Base-by-base conservation (phyloP, 2,797 vertebrate genomes). In the Setipinna tenuifilis region DNA sequence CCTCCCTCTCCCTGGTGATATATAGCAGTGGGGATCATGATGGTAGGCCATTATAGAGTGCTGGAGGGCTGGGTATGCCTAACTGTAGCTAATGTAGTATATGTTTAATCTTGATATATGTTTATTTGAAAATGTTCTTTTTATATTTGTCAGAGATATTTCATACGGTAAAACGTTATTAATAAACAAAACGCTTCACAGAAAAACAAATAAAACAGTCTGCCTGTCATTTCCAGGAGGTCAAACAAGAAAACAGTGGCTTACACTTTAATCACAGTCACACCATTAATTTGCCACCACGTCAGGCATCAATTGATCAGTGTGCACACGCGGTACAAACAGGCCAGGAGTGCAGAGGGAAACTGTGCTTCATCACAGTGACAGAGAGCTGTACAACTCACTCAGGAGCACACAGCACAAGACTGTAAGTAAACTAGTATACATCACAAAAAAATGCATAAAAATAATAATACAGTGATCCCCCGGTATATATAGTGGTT, bases 101-200 rank as follows among this genome's bases (percentile, higher is more conserved):
- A 21, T 78, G 58, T 44, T 44, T 44, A 10, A 14, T 16, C 17
- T 78, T 78, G 35, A 78, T 78, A n/a, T 44, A 78, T n/a, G 35
- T 78, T 44, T 44, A 17, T 75, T 44, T 78, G 35, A 44, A 75
- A 75, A 75, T 21, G 19, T 44, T 19, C 11, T 78, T 78, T 59
- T 59, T 44, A 19, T 44, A 19, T 78, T 78, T 44, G 71, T 78
- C 35, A 78, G 21, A 78, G 31, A 78, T 78, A 78, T 44, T 78
- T 78, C 71, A 19, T 41, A 21, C 9, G 0, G 71, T 7, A 78
- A 78, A 75, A 78, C 5, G 31, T 78, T 75, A 35, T 35, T 75
- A 41, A 75, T 21, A 41, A 54, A 7, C 50, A 54, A 14, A 54
- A 19, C 6, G 6, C 31, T 75, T 75, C 17, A 41, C 19, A 41